Conservation (phyloP, 2,888 invertebrate species). For the Dermolepida albohirtum region DNA sequence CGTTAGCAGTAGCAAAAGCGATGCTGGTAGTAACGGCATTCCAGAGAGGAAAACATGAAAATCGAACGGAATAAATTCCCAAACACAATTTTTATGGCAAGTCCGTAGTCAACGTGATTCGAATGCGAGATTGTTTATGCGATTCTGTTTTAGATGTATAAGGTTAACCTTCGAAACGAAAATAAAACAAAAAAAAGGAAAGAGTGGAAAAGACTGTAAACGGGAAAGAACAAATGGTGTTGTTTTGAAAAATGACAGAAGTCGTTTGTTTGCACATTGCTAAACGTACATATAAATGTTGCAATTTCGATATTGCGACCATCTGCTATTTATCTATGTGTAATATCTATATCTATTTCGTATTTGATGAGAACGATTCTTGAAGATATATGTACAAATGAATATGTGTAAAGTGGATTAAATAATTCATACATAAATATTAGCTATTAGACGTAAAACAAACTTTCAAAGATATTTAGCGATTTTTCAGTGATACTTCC, state of each 20-base stretch:
- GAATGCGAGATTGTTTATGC: constrained; percentile 26
- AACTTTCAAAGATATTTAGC: too few species aligned
- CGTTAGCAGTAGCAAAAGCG: not conserved
- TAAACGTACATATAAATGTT: not conserved
- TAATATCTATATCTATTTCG: too few species aligned
- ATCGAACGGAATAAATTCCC: constrained; percentile 36
- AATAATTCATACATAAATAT: too few species aligned
- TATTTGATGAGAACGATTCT: not conserved
- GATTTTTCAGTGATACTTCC: too few species aligned
- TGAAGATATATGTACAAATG: too few species aligned
- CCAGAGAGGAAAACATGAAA: not conserved
- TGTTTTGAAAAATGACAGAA: constrained; percentile 22
- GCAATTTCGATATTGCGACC: constrained; percentile 10
- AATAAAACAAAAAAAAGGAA: constrained; percentile 2
- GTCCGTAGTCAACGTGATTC: constrained; percentile 15
- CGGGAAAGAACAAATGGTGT: constrained; percentile 6
- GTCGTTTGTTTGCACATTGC: constrained; percentile 20
- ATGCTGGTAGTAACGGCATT: too few species aligned
- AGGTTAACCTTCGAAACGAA: not conserved
- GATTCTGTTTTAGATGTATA: constrained; percentile 8
- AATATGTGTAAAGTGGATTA: too few species aligned
- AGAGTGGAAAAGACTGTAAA: not conserved
- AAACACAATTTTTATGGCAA: constrained; percentile 31
- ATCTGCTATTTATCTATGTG: constrained; percentile 1
- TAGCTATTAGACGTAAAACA: too few species aligned